These are phyloP conservation scores for Thecocarcelia acutangulata DNA, from an alignment of 2,888 invertebrate genomes.

Conservation along the genomic window DNA sequence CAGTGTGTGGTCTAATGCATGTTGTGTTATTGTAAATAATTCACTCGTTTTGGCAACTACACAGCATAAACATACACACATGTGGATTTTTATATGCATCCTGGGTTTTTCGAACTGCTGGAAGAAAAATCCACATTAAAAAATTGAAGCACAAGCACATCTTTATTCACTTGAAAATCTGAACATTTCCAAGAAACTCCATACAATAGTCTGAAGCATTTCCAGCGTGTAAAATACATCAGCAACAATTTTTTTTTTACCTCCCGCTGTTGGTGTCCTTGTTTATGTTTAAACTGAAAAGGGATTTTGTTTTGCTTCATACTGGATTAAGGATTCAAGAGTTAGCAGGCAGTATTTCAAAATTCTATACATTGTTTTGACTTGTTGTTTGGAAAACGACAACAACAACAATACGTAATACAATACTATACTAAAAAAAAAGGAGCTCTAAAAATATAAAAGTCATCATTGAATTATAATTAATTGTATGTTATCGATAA, in stretches of 20 bases:
- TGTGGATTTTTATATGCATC: neutral
- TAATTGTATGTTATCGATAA: conserved; percentile 69
- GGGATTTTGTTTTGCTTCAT: neutral
- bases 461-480: conserved; percentile 68
- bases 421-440: neutral
- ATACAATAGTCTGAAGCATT: conserved; percentile 32
- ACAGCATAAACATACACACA: conserved; percentile 3
- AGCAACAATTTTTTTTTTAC: conserved; percentile 33
- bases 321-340: conserved; percentile 12
- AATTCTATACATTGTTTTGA: conserved; percentile 46
- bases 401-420: neutral
- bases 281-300: neutral
- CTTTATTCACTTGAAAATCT: conserved; percentile 29
- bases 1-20: conserved; percentile 61
- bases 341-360: conserved; percentile 2
- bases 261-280: conserved; percentile 53
- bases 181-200: conserved; percentile 22
- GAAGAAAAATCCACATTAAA: conserved; percentile 8
- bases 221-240: too few species aligned
- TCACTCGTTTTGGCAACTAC: conserved; percentile 20
- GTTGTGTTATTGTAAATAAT: conserved; percentile 47
- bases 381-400: conserved; percentile 11
- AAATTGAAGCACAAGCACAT: conserved; percentile 6
- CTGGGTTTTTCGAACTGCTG: conserved; percentile 4
- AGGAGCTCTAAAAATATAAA: conserved; percentile 33